Evolutionary conservation across 2,797 vertebrate genomes (phyloP), one percentile per base, ranked within the genome.

Genomic region (Rhinella marina): DNA sequence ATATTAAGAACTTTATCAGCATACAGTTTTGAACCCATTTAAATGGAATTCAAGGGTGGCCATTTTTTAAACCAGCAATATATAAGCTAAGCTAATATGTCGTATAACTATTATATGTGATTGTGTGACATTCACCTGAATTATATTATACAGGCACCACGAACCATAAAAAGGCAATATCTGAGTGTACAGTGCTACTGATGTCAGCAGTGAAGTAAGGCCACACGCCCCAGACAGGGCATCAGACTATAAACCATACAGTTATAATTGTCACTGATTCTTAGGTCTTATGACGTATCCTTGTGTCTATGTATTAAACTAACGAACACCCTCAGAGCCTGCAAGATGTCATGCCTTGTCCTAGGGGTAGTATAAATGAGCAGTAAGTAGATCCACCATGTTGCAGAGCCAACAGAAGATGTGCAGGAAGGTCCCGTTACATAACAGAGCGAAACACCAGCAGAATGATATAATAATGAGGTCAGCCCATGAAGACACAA

Each of bases 401-500:
- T 12, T 41, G 48, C 23, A 21, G 23, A 19, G 25, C 17, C 48
- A 84, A 73, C 29, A 82, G 41, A 64, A 64, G 32, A 84, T 85
- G 68, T 75, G 72, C 72, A 84, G 21, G 48, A 68, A 81, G 77
- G 84, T 84, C 77, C 72, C 81, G 21, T 83, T n/a, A 81, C 86
- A 90, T 61, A 19, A 80, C 23, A 79, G 59, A 83, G 68, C 29
- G 17, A 91, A 23, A 87, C 41, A 80, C 87, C 90, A 89, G 85
- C 86, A 90, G 89, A 90, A 87, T 81, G 90, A 92, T 91, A 91
- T 91, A 79, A 88, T 91, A 91, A 90, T 90, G 70, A 61, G 83
- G 90, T 91, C 92, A 94, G 93, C 88, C 90, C 93, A 96, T 93
- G 94, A 95, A 96, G 93, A 92, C 92, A 91, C 92, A 94, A 84